Base-by-base conservation (phyloP, 2,888 invertebrate species). In the Sipunculus nudus region DNA sequence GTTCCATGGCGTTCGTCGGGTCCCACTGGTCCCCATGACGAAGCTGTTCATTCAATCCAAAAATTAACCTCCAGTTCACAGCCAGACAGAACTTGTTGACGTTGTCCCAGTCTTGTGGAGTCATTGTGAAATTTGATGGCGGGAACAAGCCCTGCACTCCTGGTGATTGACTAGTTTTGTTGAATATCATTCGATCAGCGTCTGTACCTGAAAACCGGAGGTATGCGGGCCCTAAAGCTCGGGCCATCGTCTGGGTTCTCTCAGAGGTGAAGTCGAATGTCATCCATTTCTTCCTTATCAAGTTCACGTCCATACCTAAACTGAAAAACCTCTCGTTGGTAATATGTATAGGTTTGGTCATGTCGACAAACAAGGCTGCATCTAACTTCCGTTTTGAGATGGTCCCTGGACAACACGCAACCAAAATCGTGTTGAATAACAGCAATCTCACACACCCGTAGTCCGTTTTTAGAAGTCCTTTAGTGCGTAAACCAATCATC, bases 181-280 rank as follows among this genome's bases (percentile, higher is more conserved):
- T 85, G 77, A 91, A 91, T 59, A 87, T 86, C 23, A 91, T 85
- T 46, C 89, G 86, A 72, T 91, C 91, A 0, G 90, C 89, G 83
- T 88, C 87, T 26, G 89, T 91, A 16, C 91, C 91, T 6, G 91
- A 91, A 31, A 91, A 82, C 54, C 91, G 86, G 2, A 91, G 80
- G 65, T 88, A 88, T 25, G 89, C 89, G 21, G 91, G 91, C 19
- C 87, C 84, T 59, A 91, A 80, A 19, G 86, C 86, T 55, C 80
- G 75, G 5, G 89, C 87, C 64, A 90, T 78, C 54, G 84, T 84
- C 16, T 84, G 66, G 53, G 88, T 59, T 48, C 63, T 68, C 13
- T 46, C 25, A 16, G 73, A 75, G 19, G 71, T 74, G 65, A 41
- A 69, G 39, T 56, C 49, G 19, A 49, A 56, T 5, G 56, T 49